Conservation (phyloP, 2,113 vertebrate genomes). For the Arizona elegans region DNA sequence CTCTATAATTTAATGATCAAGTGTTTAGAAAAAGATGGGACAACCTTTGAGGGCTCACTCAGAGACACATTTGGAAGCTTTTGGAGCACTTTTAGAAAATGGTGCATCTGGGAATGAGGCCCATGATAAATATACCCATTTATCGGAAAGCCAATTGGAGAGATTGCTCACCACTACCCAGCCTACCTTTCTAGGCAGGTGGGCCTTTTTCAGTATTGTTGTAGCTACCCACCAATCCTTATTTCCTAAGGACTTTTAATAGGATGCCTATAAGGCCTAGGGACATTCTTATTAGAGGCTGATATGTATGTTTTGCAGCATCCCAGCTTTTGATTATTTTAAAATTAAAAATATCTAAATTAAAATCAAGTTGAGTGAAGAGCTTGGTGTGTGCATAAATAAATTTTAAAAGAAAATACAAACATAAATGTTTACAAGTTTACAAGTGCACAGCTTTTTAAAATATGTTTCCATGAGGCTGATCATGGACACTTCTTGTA, state of each 20-base stretch:
- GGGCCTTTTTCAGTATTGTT: background rate
- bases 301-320: background rate
- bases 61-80: background rate
- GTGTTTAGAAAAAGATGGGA: background rate
- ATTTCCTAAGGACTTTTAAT: background rate
- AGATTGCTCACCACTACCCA: background rate
- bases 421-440: background rate
- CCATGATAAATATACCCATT: background rate
- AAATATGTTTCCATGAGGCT: background rate
- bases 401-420: background rate
- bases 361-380: background rate
- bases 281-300: background rate
- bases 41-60: background rate
- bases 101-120: background rate
- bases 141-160: background rate
- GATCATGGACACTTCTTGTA: background rate
- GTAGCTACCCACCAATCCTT: background rate
- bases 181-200: background rate
- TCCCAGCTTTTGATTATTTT: background rate
- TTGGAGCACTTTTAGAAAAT: background rate
- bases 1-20: background rate
- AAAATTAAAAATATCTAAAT: background rate
- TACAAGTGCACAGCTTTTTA: background rate
- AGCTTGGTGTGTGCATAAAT: background rate
- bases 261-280: background rate